Conservation (phyloP, 1,140 invertebrate species). For the Drosophila malerkotliana region DNA sequence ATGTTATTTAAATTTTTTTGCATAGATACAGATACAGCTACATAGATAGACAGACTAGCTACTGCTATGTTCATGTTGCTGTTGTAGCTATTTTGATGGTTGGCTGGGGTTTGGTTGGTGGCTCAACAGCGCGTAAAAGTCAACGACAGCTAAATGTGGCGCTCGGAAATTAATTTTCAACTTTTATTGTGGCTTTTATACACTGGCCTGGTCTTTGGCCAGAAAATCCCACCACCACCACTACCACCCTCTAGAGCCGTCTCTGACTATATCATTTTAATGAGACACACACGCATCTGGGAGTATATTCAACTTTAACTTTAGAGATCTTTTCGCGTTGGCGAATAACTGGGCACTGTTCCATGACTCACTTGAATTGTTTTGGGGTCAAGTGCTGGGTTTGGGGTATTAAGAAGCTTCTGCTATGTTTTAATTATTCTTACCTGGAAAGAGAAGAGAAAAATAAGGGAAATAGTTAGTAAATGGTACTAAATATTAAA, state of each 20-base stretch:
- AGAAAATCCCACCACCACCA: no score
- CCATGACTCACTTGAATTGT: slow-evolving; percentile 53
- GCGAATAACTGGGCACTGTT: slow-evolving; percentile 34
- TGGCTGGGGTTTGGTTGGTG: slow-evolving; percentile 37
- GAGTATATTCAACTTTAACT: slow-evolving; percentile 63
- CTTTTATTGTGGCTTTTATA: slow-evolving; percentile 66
- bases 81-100: slow-evolving; percentile 26
- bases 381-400: slow-evolving; percentile 22
- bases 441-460: slow-evolving; percentile 58
- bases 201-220: no score
- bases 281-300: slow-evolving; percentile 56
- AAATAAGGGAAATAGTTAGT: slow-evolving; percentile 10
- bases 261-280: slow-evolving; percentile 64
- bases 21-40: slow-evolving; percentile 63
- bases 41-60: slow-evolving; percentile 1
- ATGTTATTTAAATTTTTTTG: slow-evolving; percentile 52
- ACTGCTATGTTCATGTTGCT: background rate
- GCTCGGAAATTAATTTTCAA: slow-evolving; percentile 69
- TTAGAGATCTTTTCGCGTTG: slow-evolving; percentile 47
- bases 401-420: no score
- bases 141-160: slow-evolving; percentile 76
- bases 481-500: no score
- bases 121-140: slow-evolving; percentile 78
- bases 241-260: no score
- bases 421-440: slow-evolving; percentile 18